Conservation (phyloP, 64 coral and sea anemone species). For the Montipora sp. region DNA sequence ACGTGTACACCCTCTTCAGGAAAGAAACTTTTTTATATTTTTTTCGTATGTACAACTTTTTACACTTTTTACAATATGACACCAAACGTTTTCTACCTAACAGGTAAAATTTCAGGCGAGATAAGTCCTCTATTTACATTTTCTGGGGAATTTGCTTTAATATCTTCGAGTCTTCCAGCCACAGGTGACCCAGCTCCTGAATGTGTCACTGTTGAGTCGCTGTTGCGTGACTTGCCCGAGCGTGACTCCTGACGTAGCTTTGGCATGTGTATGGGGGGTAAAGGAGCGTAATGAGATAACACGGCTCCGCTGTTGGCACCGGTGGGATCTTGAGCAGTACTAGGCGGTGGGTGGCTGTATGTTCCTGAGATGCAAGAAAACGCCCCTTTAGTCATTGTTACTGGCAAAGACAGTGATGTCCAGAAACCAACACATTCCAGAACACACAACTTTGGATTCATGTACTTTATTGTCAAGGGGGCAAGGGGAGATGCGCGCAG, state of each 20-base stretch:
- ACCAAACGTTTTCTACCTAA: constrained; percentile 38
- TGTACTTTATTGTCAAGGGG: no score
- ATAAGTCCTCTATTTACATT: constrained; percentile 1
- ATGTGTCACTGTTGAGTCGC: constrained; percentile 59
- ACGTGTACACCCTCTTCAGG: no score
- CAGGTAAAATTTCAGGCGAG: constrained; percentile 61
- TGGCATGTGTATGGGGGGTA: constrained; percentile 95
- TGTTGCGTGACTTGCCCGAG: constrained; percentile 80
- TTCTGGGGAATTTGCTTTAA: not conserved
- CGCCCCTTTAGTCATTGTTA: no score
- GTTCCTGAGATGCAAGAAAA: not conserved
- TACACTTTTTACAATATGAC: not conserved
- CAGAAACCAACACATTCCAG: no score
- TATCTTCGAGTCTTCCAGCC: constrained; percentile 12
- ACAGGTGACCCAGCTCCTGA: constrained; percentile 75
- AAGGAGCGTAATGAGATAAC: constrained; percentile 57
- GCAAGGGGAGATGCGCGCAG: no score
- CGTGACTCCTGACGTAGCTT: constrained; percentile 77
- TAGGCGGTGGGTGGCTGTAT: constrained; percentile 33
- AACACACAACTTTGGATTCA: no score
- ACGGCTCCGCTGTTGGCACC: constrained; percentile 48
- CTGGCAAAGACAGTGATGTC: no score
- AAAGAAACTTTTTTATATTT: not conserved
- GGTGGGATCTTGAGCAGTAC: constrained; percentile 55
- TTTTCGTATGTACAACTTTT: not conserved